A percentile compares a stretch with the other conserved stretches of the same genome.
These are phyloP conservation scores for Hartigia nigra DNA, from an alignment of 2,888 invertebrate species.

Conservation along the genomic window DNA sequence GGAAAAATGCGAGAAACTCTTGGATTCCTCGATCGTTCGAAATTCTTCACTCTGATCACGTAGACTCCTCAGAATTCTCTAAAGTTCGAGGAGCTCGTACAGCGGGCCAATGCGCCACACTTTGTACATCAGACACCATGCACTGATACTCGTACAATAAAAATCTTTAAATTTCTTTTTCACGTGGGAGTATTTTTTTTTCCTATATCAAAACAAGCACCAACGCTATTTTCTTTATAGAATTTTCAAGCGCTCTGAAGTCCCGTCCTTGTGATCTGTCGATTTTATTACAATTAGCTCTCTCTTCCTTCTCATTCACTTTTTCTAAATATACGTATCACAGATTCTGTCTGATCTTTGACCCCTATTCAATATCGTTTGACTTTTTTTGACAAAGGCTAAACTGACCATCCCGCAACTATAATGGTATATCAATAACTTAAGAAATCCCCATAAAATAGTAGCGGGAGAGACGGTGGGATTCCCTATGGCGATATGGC, in stretches of 20 bases:
- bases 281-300: no score
- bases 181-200: background rate
- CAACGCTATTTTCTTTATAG: background rate
- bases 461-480: conserved; percentile 21
- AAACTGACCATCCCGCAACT: background rate
- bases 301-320: no score
- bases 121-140: background rate
- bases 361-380: background rate
- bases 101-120: background rate
- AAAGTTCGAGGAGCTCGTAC: background rate
- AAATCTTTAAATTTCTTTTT: background rate
- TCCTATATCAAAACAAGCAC: background rate
- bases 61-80: conserved; percentile 4
- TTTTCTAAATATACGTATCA: no score
- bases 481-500: conserved; percentile 48
- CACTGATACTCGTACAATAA: background rate
- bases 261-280: background rate
- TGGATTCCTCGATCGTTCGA: conserved; percentile 3
- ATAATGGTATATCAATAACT: conserved; percentile 43
- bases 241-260: background rate
- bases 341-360: background rate
- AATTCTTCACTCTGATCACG: background rate
- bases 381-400: background rate
- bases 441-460: conserved; percentile 33
- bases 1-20: conserved; percentile 1